Conservation (phyloP, 2,113 vertebrate genomes). For the Arizona elegans region DNA sequence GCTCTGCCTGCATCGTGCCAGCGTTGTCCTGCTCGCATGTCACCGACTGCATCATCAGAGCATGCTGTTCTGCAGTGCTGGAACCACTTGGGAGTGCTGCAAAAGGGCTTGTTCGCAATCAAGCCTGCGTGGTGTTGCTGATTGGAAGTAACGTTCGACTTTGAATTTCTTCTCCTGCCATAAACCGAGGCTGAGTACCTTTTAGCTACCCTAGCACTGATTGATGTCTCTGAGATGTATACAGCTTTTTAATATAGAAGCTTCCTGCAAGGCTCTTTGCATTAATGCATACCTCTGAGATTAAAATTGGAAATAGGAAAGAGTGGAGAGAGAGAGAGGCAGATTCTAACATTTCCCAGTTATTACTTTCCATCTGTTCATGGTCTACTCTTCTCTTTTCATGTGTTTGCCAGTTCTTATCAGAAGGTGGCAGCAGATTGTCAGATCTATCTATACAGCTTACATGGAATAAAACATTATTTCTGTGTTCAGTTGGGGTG, state of each 20-base stretch:
- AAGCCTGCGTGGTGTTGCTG: not conserved
- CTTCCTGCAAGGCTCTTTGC: not conserved
- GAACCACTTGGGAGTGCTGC: not conserved
- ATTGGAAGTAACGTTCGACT: not conserved
- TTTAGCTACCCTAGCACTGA: not conserved
- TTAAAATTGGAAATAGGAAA: not conserved
- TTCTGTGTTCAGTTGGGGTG: not conserved
- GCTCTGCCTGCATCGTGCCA: not conserved
- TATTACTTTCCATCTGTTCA: not conserved
- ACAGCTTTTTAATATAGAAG: not conserved
- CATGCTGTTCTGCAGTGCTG: not conserved
- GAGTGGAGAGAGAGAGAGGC: not conserved
- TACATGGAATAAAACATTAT: not conserved
- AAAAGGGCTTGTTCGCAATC: conserved; percentile 4
- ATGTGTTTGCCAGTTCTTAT: not conserved
- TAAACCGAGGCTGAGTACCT: not conserved
- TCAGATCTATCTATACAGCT: not conserved
- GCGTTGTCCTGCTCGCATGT: rapidly evolving
- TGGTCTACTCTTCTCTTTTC: not conserved
- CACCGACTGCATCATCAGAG: not conserved
- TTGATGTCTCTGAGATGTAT: not conserved
- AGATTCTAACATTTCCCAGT: rapidly evolving
- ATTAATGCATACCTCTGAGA: too few relatives aligned
- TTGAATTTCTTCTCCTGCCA: not conserved
- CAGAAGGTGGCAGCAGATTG: not conserved